phyloP scores from a whole-genome alignment of 2,113 vertebrate species.

The Patagioenas fasciata region DNA sequence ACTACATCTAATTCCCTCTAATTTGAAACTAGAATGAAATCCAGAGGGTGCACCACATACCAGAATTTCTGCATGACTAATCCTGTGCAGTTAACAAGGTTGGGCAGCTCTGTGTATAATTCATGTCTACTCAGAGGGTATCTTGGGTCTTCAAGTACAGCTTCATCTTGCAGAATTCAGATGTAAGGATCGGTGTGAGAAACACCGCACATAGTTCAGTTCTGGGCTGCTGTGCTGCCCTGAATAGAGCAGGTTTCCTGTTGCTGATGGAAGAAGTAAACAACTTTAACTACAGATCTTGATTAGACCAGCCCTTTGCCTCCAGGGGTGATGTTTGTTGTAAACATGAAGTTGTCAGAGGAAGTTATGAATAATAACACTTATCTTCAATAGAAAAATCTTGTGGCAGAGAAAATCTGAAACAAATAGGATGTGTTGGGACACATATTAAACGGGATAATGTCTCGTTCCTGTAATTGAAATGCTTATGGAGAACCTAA shows the following conservation, averaged over 20 bases:
- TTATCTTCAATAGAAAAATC: neutral
- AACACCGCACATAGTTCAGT: neutral
- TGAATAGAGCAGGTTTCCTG: neutral
- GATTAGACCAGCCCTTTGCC: neutral
- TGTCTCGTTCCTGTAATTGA: slow-evolving; percentile 15
- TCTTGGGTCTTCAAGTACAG: neutral
- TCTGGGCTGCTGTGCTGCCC: neutral
- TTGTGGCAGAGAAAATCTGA: neutral
- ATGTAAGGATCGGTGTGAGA: neutral
- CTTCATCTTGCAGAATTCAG: neutral
- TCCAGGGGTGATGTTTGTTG: neutral
- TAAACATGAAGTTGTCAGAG: neutral
- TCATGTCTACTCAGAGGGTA: slow-evolving; percentile 29
- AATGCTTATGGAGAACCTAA: slow-evolving; percentile 19
- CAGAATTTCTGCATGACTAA: slow-evolving; percentile 29
- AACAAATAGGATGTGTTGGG: neutral
- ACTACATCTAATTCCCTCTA: neutral
- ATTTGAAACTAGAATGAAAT: neutral
- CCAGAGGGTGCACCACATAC: neutral
- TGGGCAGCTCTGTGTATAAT: slow-evolving; percentile 54
- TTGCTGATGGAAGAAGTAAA: neutral
- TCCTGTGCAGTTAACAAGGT: neutral
- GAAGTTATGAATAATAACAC: rapidly evolving
- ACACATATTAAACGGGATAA: slow-evolving; percentile 17
- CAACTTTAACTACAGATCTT: neutral